Evolutionary conservation across 2,113 vertebrate genomes (phyloP).

Genomic region (Chiloscyllium plagiosum): DNA sequence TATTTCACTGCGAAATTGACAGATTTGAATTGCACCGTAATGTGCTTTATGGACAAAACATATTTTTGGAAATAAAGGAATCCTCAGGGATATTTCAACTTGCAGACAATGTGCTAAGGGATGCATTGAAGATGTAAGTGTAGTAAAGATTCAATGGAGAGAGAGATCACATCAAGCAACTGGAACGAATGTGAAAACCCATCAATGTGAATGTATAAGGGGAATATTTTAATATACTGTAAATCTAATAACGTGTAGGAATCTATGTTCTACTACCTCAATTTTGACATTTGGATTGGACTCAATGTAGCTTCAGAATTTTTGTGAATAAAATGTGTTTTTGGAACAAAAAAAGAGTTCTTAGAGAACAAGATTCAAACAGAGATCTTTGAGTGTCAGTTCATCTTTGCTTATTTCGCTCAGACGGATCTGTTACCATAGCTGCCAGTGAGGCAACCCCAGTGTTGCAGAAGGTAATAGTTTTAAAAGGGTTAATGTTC

Average conservation of each 20-base stretch:
- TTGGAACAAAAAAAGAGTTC: not conserved
- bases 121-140: not conserved
- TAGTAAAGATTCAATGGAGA: not conserved
- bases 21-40: not conserved
- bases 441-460: not conserved
- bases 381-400: not conserved
- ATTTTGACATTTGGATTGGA: not conserved
- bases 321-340: not conserved
- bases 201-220: not conserved
- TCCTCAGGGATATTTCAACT: not conserved
- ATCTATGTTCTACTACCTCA: not conserved
- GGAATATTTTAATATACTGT: not conserved
- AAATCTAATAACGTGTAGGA: not conserved
- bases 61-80: not conserved
- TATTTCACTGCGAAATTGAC: not conserved
- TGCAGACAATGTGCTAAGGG: not conserved
- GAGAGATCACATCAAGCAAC: not conserved
- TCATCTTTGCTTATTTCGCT: not conserved
- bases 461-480: too few species aligned
- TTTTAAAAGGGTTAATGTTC: too few species aligned
- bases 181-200: not conserved
- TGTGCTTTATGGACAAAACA: not conserved
- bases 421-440: too few species aligned
- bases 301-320: not conserved
- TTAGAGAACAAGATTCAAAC: not conserved